phyloP scores from a whole-genome alignment of 2,888 invertebrate species.

The Oegoconia quadripuncta region DNA sequence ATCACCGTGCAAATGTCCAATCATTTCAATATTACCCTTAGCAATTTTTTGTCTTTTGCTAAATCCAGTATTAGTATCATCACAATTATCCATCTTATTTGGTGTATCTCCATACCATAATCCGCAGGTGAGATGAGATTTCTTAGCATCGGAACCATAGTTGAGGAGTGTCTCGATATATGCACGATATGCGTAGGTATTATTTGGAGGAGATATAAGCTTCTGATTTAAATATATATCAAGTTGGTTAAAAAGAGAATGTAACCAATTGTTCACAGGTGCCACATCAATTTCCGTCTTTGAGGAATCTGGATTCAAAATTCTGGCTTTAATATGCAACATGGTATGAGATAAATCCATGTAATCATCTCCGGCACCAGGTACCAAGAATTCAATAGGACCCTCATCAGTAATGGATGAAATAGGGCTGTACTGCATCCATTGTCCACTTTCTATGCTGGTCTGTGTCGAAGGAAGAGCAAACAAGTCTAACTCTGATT shows the following conservation, averaged over 20 bases:
- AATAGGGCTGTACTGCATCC: conserved; percentile 30
- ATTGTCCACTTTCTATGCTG: conserved; percentile 25
- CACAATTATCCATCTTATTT: conserved; percentile 11
- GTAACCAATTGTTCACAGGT: conserved; percentile 30
- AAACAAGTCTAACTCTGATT: conserved; percentile 30
- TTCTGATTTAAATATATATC: conserved; percentile 31
- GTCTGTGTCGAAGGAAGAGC: conserved; percentile 28
- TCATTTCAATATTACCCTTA: conserved; percentile 24
- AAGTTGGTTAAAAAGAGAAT: conserved; percentile 27
- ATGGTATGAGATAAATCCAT: conserved; percentile 29
- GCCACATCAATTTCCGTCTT: conserved; percentile 16
- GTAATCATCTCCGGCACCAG: conserved; percentile 31
- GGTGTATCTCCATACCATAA: conserved; percentile 25
- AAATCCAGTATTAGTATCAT: conserved; percentile 19
- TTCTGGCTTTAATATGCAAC: conserved; percentile 23
- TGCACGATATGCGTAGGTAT: conserved; percentile 25
- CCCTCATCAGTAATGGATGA: conserved; percentile 31
- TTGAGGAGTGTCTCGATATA: conserved; percentile 29
- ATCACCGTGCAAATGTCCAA: conserved; percentile 23
- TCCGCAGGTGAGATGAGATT: conserved; percentile 23
- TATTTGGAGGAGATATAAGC: conserved; percentile 29
- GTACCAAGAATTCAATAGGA: conserved; percentile 29
- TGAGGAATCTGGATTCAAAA: conserved; percentile 22
- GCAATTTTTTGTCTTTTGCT: conserved; percentile 14
- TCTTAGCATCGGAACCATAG: conserved; percentile 26